Evolutionary conservation across 1,140 invertebrate species (phyloP).

Genomic region (Pseudoatta argentina): DNA sequence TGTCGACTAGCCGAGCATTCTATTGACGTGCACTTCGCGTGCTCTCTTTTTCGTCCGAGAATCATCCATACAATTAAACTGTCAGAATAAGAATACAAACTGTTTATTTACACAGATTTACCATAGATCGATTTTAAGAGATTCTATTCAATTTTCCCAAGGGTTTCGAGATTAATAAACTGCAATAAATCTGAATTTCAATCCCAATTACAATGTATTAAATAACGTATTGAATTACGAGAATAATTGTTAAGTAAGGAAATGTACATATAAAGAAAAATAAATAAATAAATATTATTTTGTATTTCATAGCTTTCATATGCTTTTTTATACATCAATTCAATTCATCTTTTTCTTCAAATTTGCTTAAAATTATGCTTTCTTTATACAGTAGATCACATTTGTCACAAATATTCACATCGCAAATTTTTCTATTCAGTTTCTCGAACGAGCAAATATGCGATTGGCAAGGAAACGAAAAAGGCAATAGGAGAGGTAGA

Average conservation of each 20-base stretch:
- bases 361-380: not conserved
- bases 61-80: slow-evolving; percentile 20
- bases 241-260: not conserved
- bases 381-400: not conserved
- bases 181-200: not conserved
- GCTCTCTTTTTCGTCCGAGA: slow-evolving; percentile 54
- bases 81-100: not conserved
- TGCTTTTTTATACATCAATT: not conserved
- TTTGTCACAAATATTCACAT: slow-evolving; percentile 8
- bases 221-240: not conserved
- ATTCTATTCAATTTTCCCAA: not conserved
- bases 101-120: slow-evolving; percentile 12
- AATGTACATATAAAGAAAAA: not conserved
- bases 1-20: slow-evolving; percentile 67
- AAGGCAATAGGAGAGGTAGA: slow-evolving; percentile 62
- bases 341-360: not conserved
- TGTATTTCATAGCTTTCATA: not conserved
- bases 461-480: slow-evolving; percentile 61
- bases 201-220: slow-evolving; percentile 9
- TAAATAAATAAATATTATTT: slow-evolving; percentile 4
- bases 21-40: slow-evolving; percentile 62
- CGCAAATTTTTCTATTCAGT: slow-evolving; percentile 75
- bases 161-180: not conserved
- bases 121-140: slow-evolving; percentile 1
- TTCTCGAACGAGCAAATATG: slow-evolving; percentile 77